A percentile compares a stretch with the other conserved stretches of the same genome.
Evolutionary conservation across 2,113 vertebrate species (phyloP).

Genomic region (Brienomyrus longianalis): DNA sequence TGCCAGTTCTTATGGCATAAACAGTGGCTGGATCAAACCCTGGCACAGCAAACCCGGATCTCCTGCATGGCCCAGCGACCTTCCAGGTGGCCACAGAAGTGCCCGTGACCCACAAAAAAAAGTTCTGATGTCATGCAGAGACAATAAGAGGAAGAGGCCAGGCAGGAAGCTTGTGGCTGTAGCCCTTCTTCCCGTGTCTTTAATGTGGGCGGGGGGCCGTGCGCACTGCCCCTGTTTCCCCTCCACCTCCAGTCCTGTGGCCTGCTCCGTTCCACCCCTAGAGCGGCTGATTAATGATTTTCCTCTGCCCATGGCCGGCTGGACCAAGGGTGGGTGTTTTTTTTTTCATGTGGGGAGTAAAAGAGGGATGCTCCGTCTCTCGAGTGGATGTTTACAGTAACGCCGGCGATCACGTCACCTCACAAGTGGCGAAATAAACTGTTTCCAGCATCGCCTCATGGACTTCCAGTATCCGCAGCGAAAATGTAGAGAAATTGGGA

Average conservation of each 20-base stretch:
- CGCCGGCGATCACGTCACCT: neutral
- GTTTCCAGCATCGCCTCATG: neutral
- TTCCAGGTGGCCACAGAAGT: neutral
- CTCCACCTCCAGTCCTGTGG: neutral
- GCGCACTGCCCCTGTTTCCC: neutral
- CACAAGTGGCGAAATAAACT: neutral
- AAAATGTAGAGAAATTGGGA: neutral
- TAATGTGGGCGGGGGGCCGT: slow-evolving; percentile 10
- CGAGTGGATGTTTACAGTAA: neutral
- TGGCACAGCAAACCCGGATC: neutral
- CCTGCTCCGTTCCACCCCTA: neutral
- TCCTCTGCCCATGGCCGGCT: neutral
- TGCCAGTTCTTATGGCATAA: neutral
- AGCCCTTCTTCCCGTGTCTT: slow-evolving; percentile 26
- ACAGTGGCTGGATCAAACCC: neutral
- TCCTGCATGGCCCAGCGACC: neutral
- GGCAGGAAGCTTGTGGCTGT: slow-evolving; percentile 34
- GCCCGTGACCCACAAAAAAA: neutral
- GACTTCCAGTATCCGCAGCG: neutral
- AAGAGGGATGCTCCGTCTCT: neutral
- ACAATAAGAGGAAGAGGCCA: slow-evolving; percentile 39
- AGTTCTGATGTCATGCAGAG: slow-evolving; percentile 29
- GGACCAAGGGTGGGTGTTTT: neutral
- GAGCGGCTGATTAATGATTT: neutral
- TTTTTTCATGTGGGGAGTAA: neutral